phyloP scores from a whole-genome alignment of 2,113 vertebrate genomes.

The Antechinus flavipes region DNA sequence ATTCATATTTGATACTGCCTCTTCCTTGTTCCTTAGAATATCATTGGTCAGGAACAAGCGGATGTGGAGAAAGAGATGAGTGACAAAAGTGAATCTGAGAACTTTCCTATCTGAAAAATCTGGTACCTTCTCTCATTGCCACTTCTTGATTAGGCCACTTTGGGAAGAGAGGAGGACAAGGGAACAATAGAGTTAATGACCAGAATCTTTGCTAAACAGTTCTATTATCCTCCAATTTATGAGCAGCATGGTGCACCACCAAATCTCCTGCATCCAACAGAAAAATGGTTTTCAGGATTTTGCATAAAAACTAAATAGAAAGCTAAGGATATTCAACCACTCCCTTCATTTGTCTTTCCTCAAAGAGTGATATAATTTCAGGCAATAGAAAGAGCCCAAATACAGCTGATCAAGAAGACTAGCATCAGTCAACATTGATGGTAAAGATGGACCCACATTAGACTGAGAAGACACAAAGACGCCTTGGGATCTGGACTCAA shows the following conservation, averaged over 20 bases:
- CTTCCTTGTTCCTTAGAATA: constrained; percentile 15
- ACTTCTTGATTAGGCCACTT: background rate
- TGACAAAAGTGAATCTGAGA: background rate
- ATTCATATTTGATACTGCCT: constrained; percentile 48
- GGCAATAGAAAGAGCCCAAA: background rate
- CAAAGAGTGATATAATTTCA: background rate
- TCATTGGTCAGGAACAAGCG: background rate
- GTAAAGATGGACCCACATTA: background rate
- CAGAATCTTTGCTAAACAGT: background rate
- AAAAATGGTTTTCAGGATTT: background rate
- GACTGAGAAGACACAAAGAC: background rate
- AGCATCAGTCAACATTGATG: background rate
- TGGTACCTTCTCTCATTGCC: background rate
- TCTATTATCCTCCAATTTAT: background rate
- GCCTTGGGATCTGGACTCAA: background rate
- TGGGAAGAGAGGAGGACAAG: background rate
- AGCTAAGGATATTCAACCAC: background rate
- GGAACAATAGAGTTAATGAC: background rate
- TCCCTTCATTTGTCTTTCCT: background rate
- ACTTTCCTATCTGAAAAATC: constrained; percentile 3
- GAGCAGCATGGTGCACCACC: background rate
- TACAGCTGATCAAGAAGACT: background rate
- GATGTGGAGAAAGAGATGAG: background rate
- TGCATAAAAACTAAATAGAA: background rate
- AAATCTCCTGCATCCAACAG: background rate